Percentiles rank a stretch among this genome's conserved stretches.
phyloP scores from a whole-genome alignment of 2,113 vertebrate genomes.

The Aix galericulata region DNA sequence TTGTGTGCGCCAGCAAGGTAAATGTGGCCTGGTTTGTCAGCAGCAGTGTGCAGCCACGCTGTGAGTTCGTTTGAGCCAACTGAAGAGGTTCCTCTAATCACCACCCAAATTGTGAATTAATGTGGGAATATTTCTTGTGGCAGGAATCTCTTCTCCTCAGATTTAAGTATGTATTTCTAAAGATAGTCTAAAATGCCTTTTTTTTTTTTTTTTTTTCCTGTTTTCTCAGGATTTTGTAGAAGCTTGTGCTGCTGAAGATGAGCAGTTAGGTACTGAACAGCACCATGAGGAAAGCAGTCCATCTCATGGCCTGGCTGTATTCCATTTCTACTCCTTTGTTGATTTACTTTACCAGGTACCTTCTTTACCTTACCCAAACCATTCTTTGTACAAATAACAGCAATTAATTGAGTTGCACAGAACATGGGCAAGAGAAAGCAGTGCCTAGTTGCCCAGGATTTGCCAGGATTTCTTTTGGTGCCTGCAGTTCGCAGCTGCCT shows the following conservation, averaged over 20 bases:
- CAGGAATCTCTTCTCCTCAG: neutral
- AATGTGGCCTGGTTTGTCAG: neutral
- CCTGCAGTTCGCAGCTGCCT: neutral
- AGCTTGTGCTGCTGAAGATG: neutral
- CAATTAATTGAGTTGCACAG: neutral
- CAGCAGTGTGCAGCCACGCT: neutral
- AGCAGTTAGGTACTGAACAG: neutral
- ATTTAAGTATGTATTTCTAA: accelerated
- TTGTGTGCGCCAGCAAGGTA: neutral
- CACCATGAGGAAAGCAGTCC: neutral
- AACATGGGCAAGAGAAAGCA: neutral
- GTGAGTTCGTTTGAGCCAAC: neutral
- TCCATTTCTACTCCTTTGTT: neutral
- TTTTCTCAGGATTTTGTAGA: neutral
- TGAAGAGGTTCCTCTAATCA: neutral
- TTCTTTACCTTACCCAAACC: neutral
- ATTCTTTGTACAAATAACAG: neutral
- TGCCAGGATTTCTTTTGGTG: neutral
- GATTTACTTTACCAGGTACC: neutral
- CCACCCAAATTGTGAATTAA: neutral
- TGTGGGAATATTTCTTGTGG: neutral
- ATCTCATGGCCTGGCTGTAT: neutral
- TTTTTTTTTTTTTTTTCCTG: neutral
- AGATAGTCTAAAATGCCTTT: neutral
- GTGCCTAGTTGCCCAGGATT: neutral